Evolutionary conservation across 2,888 invertebrate species (phyloP), one percentile per base, ranked within the genome.

Genomic region (Coecobrya sp.): DNA sequence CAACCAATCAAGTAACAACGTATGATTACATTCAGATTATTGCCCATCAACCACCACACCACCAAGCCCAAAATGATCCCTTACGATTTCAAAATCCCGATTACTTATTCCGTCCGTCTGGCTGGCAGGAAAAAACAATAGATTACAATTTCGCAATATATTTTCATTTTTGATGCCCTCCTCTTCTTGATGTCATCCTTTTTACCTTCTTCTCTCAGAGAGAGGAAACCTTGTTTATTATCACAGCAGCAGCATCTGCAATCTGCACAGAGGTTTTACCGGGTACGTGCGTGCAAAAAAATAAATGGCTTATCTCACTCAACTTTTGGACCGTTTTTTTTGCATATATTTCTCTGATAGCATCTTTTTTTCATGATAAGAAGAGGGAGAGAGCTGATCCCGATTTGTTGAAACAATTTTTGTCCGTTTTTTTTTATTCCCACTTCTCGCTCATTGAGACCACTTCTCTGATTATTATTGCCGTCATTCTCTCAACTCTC

Each of bases 211-310:
- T 49, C 19, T 84, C 36, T n/a, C n/a, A n/a, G n/a, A n/a, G n/a
- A n/a, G n/a, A 84, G 89, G 89, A 90, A 90, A 90, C 85, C 62
- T 90, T 90, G 42, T 70, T 89, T 89, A 65, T 86, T 68, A 68
- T 81, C 81, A 79, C 81, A 76, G 16, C 22, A 45, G 2, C 45
- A 76, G 30, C 11, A 59, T 36, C 36, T 4, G 27, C n/a, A 59
- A 16, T 19, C 2, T 16, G n/a, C 55, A n/a, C 5, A 55, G 65
- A 3, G n/a, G n/a, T n/a, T 55, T 81, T 55, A 55, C 52, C 27
- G 13, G 55, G 22, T 68, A 10, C 13, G 52, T 81, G 52, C 81
- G 52, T 81, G 81, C 52, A 81, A 30, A 55, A 76, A n/a, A n/a
- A n/a, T n/a, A n/a, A 76, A 76, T 76, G 25, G 73, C 73, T 45